These are phyloP conservation scores for Megalopta genalis DNA, from an alignment of 1,140 invertebrate species.

Conservation along the genomic window DNA sequence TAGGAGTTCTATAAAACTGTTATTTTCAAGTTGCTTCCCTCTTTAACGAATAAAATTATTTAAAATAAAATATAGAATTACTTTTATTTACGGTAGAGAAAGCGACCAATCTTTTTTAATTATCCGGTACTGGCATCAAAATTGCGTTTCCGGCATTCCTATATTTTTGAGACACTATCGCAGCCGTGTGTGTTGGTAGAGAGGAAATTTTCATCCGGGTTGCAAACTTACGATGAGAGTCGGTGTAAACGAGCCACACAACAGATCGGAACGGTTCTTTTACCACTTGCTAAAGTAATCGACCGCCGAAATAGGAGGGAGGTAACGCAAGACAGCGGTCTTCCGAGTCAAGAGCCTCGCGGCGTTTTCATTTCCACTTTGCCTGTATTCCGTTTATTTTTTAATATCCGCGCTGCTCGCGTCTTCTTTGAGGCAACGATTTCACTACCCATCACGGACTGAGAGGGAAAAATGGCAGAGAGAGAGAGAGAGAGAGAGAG, in stretches of 20 bases:
- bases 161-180: no score
- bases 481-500: no score
- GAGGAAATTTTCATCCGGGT: no score
- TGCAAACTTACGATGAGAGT: neutral
- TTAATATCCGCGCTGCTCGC: neutral
- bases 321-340: neutral
- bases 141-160: no score
- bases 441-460: neutral
- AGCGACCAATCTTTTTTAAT: no score
- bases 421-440: neutral
- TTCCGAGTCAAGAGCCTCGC: neutral
- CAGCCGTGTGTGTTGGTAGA: no score
- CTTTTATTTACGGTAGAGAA: no score
- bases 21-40: no score
- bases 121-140: no score
- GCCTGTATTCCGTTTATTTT: neutral
- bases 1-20: no score
- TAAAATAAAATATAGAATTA: no score
- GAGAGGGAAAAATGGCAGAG: neutral
- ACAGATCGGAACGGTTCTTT: neutral
- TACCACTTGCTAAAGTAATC: neutral
- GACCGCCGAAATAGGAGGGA: neutral
- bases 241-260: neutral
- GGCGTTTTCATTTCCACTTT: neutral
- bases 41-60: no score